Percentiles rank a stretch among this genome's conserved stretches.
Evolutionary conservation across 2,113 vertebrate species (phyloP).

Genomic region (Uria lomvia): DNA sequence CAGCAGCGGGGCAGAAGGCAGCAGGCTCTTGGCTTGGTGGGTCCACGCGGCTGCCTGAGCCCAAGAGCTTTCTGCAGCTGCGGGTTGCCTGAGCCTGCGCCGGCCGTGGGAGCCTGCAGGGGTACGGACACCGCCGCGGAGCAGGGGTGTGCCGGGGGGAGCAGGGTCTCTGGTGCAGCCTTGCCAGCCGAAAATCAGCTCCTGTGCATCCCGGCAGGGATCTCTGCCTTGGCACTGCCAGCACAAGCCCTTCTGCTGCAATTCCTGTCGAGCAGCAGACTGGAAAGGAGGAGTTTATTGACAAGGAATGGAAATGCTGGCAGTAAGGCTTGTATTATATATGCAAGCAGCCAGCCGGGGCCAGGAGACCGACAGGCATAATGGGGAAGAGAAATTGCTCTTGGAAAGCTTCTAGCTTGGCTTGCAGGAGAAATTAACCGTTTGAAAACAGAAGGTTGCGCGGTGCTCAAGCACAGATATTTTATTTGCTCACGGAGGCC

Average conservation of each 20-base stretch:
- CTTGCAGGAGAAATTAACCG: not conserved
- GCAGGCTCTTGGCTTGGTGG: not conserved
- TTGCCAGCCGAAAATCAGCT: not conserved
- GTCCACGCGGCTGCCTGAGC: not conserved
- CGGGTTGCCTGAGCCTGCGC: not conserved
- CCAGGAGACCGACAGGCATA: not conserved
- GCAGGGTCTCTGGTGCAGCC: not conserved
- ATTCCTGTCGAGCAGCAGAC: not conserved
- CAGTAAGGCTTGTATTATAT: not conserved
- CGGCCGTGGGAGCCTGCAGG: not conserved
- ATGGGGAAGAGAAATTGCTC: conserved; percentile 36
- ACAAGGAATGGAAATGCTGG: conserved; percentile 32
- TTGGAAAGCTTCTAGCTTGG: conserved; percentile 26
- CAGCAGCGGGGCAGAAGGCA: not conserved
- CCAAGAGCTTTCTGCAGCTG: not conserved
- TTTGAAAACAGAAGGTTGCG: not conserved
- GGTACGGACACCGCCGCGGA: fast-evolving
- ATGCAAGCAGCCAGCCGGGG: conserved; percentile 1
- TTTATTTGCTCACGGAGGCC: not conserved
- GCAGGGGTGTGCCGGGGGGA: not conserved
- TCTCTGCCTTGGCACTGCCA: not conserved
- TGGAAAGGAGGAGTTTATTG: conserved; percentile 48
- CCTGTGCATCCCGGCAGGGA: not conserved
- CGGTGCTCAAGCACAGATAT: not conserved
- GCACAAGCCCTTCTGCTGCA: not conserved